Evolutionary conservation across 2,888 invertebrate species (phyloP).

Genomic region (Euplexia lucipara): DNA sequence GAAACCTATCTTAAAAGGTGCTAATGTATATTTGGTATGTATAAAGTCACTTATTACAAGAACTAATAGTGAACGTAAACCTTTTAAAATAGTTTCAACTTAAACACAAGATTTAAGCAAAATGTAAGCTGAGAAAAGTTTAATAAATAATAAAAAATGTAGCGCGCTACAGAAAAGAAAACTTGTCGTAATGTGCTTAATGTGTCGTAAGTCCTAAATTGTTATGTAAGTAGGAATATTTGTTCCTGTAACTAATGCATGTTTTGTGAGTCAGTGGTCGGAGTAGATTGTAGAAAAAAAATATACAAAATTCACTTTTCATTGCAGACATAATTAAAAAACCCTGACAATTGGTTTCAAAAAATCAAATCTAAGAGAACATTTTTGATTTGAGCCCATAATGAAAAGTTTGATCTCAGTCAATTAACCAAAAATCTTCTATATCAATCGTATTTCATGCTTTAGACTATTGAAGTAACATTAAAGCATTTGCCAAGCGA

Average conservation of each 20-base stretch:
- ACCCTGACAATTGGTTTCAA: conserved; percentile 77
- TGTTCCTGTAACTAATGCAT: conserved; percentile 61
- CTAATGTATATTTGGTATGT: not conserved
- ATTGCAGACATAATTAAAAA: conserved; percentile 78
- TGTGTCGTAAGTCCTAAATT: conserved; percentile 70
- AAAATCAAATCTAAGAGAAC: conserved; percentile 52
- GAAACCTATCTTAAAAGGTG: conserved; percentile 50
- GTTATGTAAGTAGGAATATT: conserved; percentile 73
- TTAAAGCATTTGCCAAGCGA: conserved; percentile 85
- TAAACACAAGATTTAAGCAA: conserved; percentile 23
- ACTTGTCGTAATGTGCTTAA: conserved; percentile 74
- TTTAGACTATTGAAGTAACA: conserved; percentile 75
- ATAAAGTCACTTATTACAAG: no score
- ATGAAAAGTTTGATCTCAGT: conserved; percentile 81
- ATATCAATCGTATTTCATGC: conserved; percentile 79
- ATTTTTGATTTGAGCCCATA: conserved; percentile 78
- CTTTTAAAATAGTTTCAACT: conserved; percentile 48
- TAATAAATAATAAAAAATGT: conserved; percentile 56
- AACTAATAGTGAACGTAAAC: conserved; percentile 4
- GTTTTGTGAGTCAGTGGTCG: conserved; percentile 63
- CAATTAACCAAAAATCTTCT: conserved; percentile 65
- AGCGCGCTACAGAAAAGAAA: conserved; percentile 77
- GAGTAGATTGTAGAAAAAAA: conserved; percentile 77
- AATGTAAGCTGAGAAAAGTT: conserved; percentile 46
- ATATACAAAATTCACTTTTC: conserved; percentile 78